Evolutionary conservation across 1,140 invertebrate genomes (phyloP).

Genomic region (Cyrtorhinus lividipennis): DNA sequence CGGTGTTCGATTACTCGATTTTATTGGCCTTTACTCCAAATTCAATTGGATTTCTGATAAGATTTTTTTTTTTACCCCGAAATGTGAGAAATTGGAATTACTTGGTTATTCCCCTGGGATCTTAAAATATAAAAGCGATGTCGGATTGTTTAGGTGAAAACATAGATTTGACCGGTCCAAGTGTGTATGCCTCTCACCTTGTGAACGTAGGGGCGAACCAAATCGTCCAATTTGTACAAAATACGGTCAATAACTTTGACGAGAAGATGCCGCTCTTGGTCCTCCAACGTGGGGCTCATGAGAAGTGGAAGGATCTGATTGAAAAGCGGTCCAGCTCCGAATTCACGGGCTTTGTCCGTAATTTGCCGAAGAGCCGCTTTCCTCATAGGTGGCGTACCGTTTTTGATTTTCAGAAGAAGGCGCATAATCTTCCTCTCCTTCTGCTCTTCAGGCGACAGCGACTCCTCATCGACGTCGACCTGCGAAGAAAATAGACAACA

Average conservation of each 20-base stretch:
- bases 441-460: slow-evolving; percentile 86
- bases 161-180: too few relatives aligned
- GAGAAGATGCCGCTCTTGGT: slow-evolving; percentile 97
- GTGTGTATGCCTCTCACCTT: slow-evolving; percentile 66
- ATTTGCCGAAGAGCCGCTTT: slow-evolving; percentile 96
- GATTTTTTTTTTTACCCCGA: too few relatives aligned
- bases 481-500: slow-evolving; percentile 21
- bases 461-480: slow-evolving; percentile 95
- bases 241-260: slow-evolving; percentile 99
- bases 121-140: too few relatives aligned
- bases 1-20: too few relatives aligned
- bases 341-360: slow-evolving; percentile 95
- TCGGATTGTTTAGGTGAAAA: too few relatives aligned
- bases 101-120: too few relatives aligned
- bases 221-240: slow-evolving; percentile 95
- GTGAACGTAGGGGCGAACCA: slow-evolving; percentile 97
- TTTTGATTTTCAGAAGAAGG: slow-evolving; percentile 94
- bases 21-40: too few relatives aligned
- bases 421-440: slow-evolving; percentile 99
- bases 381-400: slow-evolving; percentile 97
- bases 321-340: slow-evolving; percentile 95
- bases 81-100: too few relatives aligned
- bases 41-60: too few relatives aligned
- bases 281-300: slow-evolving; percentile 98
- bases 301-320: slow-evolving; percentile 97